Evolutionary conservation across 2,888 invertebrate species (phyloP).

Genomic region (Lysandra bellargus): DNA sequence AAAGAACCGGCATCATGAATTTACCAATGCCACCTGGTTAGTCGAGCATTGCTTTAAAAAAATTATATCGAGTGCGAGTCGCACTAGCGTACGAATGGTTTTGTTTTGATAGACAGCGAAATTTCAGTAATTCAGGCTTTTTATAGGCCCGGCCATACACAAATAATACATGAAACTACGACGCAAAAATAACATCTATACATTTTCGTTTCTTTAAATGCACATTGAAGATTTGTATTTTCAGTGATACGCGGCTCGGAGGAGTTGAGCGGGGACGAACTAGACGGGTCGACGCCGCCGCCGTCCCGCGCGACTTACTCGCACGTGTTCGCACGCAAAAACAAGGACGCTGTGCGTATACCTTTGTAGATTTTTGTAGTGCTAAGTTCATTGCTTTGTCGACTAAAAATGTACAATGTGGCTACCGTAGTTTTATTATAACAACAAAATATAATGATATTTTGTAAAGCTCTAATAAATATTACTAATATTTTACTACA

Average conservation of each 20-base stretch:
- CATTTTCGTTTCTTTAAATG: too few relatives aligned
- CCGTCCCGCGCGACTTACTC: slow-evolving; percentile 53
- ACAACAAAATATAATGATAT: too few relatives aligned
- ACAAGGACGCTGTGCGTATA: slow-evolving; percentile 45
- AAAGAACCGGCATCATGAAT: slow-evolving; percentile 90
- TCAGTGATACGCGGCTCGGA: slow-evolving; percentile 89
- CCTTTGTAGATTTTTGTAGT: not conserved
- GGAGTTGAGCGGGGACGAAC: slow-evolving; percentile 89
- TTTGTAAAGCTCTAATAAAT: too few relatives aligned
- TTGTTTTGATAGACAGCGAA: too few relatives aligned
- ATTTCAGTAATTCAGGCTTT: too few relatives aligned
- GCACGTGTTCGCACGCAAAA: slow-evolving; percentile 60
- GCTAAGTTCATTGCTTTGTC: too few relatives aligned
- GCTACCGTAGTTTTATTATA: too few relatives aligned
- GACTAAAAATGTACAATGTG: too few relatives aligned
- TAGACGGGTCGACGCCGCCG: slow-evolving; percentile 84
- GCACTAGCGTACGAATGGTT: not conserved
- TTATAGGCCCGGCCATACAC: too few relatives aligned
- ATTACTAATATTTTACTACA: too few relatives aligned
- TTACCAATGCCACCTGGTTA: slow-evolving; percentile 95
- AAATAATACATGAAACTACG: too few relatives aligned
- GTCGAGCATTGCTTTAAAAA: slow-evolving; percentile 31
- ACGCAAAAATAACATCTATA: too few relatives aligned
- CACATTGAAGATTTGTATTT: slow-evolving; percentile 16
- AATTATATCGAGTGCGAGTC: not conserved